phyloP scores from a whole-genome alignment of 2,797 vertebrate species.

The Halcyon leucocephala region DNA sequence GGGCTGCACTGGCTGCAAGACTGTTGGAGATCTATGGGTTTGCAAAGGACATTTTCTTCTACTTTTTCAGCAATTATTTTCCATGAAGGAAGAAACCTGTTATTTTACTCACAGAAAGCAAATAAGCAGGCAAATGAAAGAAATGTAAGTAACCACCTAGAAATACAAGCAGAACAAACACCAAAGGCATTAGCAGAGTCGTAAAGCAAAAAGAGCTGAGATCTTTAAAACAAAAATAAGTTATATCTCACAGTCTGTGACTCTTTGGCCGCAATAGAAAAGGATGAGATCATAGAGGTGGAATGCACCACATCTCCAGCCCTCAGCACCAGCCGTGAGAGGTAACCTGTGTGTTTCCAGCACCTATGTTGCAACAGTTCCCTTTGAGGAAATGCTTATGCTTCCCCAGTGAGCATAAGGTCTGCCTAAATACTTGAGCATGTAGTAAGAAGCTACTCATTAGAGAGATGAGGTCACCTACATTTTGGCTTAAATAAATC shows the following conservation, averaged over 20 bases:
- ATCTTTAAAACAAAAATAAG: neutral
- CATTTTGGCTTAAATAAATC: neutral
- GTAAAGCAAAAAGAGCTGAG: neutral
- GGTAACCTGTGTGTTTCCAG: neutral
- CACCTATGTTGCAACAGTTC: neutral
- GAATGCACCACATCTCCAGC: neutral
- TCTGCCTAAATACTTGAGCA: neutral
- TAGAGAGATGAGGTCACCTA: neutral
- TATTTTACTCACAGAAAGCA: neutral
- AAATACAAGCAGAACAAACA: neutral
- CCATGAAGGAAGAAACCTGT: neutral
- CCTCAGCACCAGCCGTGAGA: neutral
- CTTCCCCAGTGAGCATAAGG: too few species aligned
- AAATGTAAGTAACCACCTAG: neutral
- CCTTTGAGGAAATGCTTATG: neutral
- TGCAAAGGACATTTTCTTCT: neutral
- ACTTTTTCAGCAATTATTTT: neutral
- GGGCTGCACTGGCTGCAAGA: neutral
- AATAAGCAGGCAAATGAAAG: neutral
- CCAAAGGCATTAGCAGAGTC: neutral
- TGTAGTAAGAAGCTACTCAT: accelerated
- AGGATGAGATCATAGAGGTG: neutral
- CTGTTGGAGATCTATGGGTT: neutral
- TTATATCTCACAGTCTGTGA: neutral
- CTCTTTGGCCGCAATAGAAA: neutral